A percentile compares a stretch with the other conserved stretches of the same genome.
Conservation (phyloP, 2,113 vertebrate genomes). For the Cavia porcellus region DNA sequence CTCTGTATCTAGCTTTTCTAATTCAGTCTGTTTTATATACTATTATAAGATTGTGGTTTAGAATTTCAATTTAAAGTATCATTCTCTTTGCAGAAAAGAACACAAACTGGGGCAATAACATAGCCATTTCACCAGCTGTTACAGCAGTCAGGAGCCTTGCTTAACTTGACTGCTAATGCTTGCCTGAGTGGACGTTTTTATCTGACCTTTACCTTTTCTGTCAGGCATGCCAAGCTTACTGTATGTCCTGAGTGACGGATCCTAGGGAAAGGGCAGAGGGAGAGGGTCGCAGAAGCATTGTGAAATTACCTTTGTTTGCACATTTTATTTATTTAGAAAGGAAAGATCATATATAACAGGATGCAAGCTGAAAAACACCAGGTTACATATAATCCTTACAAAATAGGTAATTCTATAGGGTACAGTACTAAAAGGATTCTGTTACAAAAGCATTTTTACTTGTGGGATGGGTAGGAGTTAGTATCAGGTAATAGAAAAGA, state of each 20-base stretch:
- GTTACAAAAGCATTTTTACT: slow-evolving; percentile 45
- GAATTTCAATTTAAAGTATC: slow-evolving; percentile 61
- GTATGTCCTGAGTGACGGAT: not conserved
- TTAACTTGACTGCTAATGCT: not conserved
- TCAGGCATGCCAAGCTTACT: not conserved
- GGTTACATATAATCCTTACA: slow-evolving; percentile 14
- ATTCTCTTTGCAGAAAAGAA: slow-evolving; percentile 6
- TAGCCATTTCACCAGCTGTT: not conserved
- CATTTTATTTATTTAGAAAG: slow-evolving; percentile 61
- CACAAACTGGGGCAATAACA: not conserved
- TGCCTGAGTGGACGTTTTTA: slow-evolving; percentile 18
- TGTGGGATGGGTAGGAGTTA: slow-evolving; percentile 39
- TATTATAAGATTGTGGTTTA: slow-evolving; percentile 2
- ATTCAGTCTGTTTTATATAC: slow-evolving; percentile 49
- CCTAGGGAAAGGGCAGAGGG: not conserved
- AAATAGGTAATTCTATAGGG: not conserved
- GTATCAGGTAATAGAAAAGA: not conserved
- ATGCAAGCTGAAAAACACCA: slow-evolving; percentile 11
- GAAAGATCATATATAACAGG: not conserved
- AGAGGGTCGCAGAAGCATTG: not conserved
- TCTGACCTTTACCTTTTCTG: not conserved
- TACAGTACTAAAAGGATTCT: slow-evolving; percentile 38
- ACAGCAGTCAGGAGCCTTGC: not conserved
- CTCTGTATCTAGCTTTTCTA: not conserved
- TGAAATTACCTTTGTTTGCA: slow-evolving; percentile 40